Base-by-base conservation (phyloP, 1,140 invertebrate species). In the Pygmarrhopalites habei region DNA sequence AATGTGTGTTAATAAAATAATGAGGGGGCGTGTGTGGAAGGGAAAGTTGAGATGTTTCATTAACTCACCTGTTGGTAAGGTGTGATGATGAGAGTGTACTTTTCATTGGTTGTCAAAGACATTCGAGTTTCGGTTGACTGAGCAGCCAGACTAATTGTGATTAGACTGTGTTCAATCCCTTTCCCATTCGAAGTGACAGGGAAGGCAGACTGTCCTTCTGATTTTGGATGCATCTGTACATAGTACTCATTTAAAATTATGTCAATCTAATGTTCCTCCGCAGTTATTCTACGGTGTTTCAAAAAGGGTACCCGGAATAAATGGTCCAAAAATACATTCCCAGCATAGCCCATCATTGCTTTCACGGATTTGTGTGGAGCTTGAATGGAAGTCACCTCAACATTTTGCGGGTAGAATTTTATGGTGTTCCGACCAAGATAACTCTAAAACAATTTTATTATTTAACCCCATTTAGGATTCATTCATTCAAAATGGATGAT, bases 101-200 rank as follows among this genome's bases (percentile, higher is more conserved):
- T 82, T 75, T 90, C 88, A 58, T 86, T 81, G 0, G 84, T 84
- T 2, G 82, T 75, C 46, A 88, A 73, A 17, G 77, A 82, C 51
- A 89, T 46, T 35, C 62, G 25, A 5, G 69, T 68, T 15, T 68
- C 69, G 1, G 58, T 32, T 41, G 28, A 65, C 26, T 62, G 44
- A n/a, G 69, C 49, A 5, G 58, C 55, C 0, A 71, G 46, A 19
- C 56, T 66, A 32, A 71, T 71, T 7, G 60, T 41, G 0, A 71
- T 41, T 29, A 41, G 32, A 46, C 66, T 71, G 10, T 61, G 19
- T 52, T 70, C 69, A 56, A 70, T 67, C 2, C 62, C 59, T 35
- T 25, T 51, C 5, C 64, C 64, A 19, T 51, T 49, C 0, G 64
- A 64, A 23, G 51, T 53, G 2, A 53, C 46, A 1, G 67, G 67